Percentiles rank a stretch among this genome's conserved stretches.
Conservation (phyloP, 2,113 vertebrate genomes). For the human region DNA sequence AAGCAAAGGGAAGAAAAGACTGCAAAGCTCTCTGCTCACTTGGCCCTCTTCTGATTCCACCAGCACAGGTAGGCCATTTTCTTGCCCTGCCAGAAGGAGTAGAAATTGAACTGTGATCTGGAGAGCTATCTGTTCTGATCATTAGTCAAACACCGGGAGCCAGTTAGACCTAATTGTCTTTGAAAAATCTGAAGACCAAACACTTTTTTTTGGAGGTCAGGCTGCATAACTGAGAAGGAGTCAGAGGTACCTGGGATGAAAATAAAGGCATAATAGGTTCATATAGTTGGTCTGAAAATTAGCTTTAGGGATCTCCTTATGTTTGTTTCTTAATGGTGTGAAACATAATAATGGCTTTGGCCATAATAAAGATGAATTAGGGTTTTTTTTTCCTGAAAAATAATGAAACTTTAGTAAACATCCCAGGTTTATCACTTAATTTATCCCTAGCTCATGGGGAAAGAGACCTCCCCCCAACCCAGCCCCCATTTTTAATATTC, state of each 20-base stretch:
- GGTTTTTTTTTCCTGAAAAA: conserved; percentile 82
- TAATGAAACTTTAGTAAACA: conserved; percentile 86
- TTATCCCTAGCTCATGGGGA: conserved; percentile 87
- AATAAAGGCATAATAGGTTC: conserved; percentile 64
- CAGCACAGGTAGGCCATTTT: not conserved
- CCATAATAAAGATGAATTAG: conserved; percentile 92
- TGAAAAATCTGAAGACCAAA: conserved; percentile 3
- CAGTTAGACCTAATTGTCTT: conserved; percentile 39
- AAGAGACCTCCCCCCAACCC: conserved; percentile 69
- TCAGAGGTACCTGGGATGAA: conserved; percentile 21
- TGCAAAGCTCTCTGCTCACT: not conserved
- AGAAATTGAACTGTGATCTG: conserved; percentile 53
- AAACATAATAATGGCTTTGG: conserved; percentile 77
- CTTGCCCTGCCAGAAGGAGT: not conserved
- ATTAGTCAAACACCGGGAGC: not conserved
- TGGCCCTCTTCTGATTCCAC: not conserved
- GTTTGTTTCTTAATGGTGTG: conserved; percentile 79
- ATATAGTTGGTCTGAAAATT: conserved; percentile 65
- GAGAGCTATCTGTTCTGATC: not conserved
- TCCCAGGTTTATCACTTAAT: conserved; percentile 90
- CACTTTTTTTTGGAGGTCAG: conserved; percentile 63
- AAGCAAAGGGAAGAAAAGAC: not conserved
- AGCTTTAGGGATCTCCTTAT: conserved; percentile 74
- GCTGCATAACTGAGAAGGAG: not conserved
- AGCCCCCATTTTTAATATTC: conserved; percentile 91